phyloP scores from a whole-genome alignment of 2,797 vertebrate genomes.

The Mormyrus hasselquistii region DNA sequence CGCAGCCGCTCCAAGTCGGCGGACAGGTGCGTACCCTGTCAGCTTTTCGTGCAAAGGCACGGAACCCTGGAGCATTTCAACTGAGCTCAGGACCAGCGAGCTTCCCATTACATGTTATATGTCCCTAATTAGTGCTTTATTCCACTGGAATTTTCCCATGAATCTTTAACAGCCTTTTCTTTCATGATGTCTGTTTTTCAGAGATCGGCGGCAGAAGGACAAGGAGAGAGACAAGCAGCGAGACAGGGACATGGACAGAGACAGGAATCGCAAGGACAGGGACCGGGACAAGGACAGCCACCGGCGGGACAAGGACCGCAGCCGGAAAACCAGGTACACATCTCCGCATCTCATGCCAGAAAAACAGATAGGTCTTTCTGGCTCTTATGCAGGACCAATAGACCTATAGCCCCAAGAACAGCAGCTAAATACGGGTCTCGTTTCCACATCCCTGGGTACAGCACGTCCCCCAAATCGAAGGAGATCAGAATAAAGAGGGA shows the following conservation, averaged over 20 bases:
- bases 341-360: neutral
- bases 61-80: neutral
- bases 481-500: conserved; percentile 78
- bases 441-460: conserved; percentile 41
- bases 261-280: conserved; percentile 70
- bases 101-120: neutral
- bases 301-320: conserved; percentile 65
- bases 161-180: neutral
- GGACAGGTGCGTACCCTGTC: conserved; percentile 65
- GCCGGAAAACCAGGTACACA: conserved; percentile 73
- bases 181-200: conserved; percentile 32
- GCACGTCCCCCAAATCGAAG: conserved; percentile 77
- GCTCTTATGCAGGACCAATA: neutral
- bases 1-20: conserved; percentile 78
- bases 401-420: neutral
- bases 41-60: neutral
- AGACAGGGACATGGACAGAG: conserved; percentile 76
- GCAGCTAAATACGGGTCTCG: neutral
- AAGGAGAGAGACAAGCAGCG: conserved; percentile 77
- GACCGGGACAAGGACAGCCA: conserved; percentile 65
- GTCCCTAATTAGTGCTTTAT: neutral
- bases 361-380: neutral
- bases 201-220: conserved; percentile 85
- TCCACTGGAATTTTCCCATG: neutral
- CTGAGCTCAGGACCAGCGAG: neutral